Percentiles rank a stretch among this genome's conserved stretches.
These are phyloP conservation scores for Mellilla xanthometata DNA, from an alignment of 2,888 invertebrate species.

Conservation along the genomic window DNA sequence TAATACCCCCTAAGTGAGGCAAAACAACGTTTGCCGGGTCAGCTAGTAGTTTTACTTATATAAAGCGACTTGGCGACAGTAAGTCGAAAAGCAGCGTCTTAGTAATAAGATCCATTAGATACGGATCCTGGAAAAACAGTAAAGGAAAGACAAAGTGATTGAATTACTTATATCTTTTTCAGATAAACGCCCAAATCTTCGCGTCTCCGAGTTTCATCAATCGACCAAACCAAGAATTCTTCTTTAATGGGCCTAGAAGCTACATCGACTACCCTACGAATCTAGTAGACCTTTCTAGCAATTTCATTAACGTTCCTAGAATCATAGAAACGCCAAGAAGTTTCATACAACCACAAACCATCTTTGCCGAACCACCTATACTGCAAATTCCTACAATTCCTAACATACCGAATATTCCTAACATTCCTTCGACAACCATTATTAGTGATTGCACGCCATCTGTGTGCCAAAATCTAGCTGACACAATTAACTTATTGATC, in stretches of 20 bases:
- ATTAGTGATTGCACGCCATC: slow-evolving; percentile 64
- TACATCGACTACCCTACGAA: slow-evolving; percentile 7
- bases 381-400: slow-evolving; percentile 29
- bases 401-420: slow-evolving; percentile 26
- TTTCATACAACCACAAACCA: slow-evolving; percentile 2
- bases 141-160: too few relatives aligned
- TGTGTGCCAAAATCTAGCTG: slow-evolving; percentile 59
- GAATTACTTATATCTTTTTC: slow-evolving; percentile 27
- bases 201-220: slow-evolving; percentile 28
- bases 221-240: slow-evolving; percentile 4
- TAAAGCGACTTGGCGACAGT: too few relatives aligned
- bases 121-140: too few relatives aligned
- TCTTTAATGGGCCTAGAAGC: slow-evolving; percentile 14
- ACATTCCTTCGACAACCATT: slow-evolving; percentile 43
- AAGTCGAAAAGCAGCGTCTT: too few relatives aligned
- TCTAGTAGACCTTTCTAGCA: slow-evolving; percentile 7
- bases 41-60: too few relatives aligned
- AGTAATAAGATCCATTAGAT: too few relatives aligned
- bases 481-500: slow-evolving; percentile 64
- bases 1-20: too few relatives aligned
- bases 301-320: slow-evolving; percentile 2
- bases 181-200: slow-evolving; percentile 45
- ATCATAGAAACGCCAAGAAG: slow-evolving; percentile 1
- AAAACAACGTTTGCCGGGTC: too few relatives aligned
- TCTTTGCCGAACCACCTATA: not conserved